Base-by-base conservation (phyloP, 2,888 invertebrate genomes). In the Cerastoderma edule region DNA sequence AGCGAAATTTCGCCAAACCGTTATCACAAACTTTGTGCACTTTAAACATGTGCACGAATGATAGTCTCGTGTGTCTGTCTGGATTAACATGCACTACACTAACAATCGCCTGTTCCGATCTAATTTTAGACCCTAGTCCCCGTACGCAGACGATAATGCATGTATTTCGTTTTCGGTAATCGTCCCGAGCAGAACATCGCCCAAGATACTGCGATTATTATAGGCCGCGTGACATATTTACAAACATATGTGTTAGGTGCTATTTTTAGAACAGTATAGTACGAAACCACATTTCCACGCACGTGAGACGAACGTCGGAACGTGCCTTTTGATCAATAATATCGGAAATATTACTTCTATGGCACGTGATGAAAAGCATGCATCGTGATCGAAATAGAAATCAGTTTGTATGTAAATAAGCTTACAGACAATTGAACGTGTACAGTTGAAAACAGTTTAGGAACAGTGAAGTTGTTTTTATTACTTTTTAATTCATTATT, bases 201-300 rank as follows among this genome's bases (percentile, higher is more conserved):
- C 57, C 57, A 57, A 57, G 28, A 57, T 32, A 57, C 33, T 57
- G 57, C 57, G 57, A 28, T 48, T 66, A 30, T 30, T 22, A 50
- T 53, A 66, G 66, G 53, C 66, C 32, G 5, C 33, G 33, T 66
- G 50, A 50, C 53, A 44, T 66, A 50, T 65, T 44, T 65, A 46
- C 48, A 48, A 32, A 65, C 33, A 30, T 28, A 27, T 24, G 24
- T 33, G 54, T 44, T 48, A 24, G 30, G 24, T 46, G 48, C 72
- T 78, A 78, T 75, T 75, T 78, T 72, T 78, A 78, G 78, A 24
- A 39, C 24, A 24, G 22, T 22, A 33, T 28, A 67, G 19, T 22
- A 54, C 56, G 28, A 48, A 46, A 27, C 78, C 78, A 78, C 72
- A 75, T 72, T 78, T 78, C 50, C 28, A 54, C 70, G 67, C 79